Evolutionary conservation across 2,113 vertebrate genomes (phyloP).

Genomic region (Mixornis gularis): DNA sequence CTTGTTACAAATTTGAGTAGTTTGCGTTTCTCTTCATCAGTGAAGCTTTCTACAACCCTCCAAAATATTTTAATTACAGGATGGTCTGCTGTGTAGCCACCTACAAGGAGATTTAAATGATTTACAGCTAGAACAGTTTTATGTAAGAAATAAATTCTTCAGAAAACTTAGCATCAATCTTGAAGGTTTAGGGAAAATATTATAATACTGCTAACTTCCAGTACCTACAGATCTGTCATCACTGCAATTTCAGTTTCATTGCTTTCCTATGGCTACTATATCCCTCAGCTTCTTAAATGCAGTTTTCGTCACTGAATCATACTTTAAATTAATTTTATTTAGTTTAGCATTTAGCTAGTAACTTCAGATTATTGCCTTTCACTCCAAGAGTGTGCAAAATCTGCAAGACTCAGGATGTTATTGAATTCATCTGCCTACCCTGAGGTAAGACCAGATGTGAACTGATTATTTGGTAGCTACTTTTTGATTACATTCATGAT

Average conservation of each 20-base stretch:
- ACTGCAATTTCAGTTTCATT: neutral
- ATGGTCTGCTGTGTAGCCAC: conserved; percentile 91
- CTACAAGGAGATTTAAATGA: conserved; percentile 61
- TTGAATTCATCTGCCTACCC: neutral
- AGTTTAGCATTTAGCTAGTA: neutral
- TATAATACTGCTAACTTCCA: neutral
- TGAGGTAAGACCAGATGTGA: neutral
- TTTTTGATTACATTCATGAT: neutral
- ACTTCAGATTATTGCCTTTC: neutral
- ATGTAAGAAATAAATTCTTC: neutral
- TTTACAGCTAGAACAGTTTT: neutral
- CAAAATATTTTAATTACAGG: conserved; percentile 94
- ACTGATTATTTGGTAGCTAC: neutral
- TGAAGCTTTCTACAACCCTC: conserved; percentile 97
- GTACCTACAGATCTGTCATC: neutral
- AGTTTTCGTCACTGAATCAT: neutral
- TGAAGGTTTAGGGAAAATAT: neutral
- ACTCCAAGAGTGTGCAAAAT: neutral
- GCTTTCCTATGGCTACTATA: neutral
- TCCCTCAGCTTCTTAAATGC: conserved; percentile 19
- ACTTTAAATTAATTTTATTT: neutral
- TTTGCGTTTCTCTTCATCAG: conserved; percentile 94
- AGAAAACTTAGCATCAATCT: neutral
- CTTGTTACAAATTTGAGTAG: conserved; percentile 96
- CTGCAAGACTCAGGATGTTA: neutral